Evolutionary conservation across 2,113 vertebrate species (phyloP).

Genomic region (Cygnus buccinator): DNA sequence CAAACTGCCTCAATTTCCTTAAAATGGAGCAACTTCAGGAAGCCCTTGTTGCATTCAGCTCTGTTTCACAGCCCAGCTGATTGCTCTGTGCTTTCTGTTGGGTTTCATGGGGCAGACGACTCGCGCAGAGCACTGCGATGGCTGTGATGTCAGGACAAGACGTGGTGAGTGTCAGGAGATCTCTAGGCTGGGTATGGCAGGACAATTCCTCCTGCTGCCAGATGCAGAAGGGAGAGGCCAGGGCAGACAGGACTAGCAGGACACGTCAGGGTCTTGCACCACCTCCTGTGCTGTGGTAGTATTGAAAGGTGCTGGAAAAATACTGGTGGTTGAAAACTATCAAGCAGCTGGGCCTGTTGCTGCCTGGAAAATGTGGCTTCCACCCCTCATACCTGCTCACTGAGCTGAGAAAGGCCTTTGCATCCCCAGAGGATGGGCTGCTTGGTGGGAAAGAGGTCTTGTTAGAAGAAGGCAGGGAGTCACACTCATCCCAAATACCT

Average conservation of each 20-base stretch:
- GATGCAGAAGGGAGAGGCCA: neutral
- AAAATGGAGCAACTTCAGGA: neutral
- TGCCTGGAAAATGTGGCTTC: neutral
- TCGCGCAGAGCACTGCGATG: accelerated
- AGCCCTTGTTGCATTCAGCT: neutral
- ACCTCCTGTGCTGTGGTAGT: neutral
- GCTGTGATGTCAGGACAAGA: accelerated
- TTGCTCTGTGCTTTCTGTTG: accelerated
- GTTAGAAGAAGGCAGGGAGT: neutral
- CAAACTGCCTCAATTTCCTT: neutral
- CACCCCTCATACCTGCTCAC: neutral
- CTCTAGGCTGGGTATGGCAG: neutral
- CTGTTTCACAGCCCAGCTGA: neutral
- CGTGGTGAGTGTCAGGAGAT: neutral
- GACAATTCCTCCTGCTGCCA: neutral
- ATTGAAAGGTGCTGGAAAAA: neutral
- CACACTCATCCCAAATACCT: neutral
- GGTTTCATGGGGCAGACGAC: accelerated
- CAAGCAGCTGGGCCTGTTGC: neutral
- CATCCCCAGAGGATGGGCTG: neutral
- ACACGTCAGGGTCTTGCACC: accelerated
- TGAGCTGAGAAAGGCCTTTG: neutral
- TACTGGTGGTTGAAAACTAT: neutral
- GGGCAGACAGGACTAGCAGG: neutral
- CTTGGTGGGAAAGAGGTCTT: neutral